Conservation (phyloP, 1,140 invertebrate species). For the Drosophila albomicans region DNA sequence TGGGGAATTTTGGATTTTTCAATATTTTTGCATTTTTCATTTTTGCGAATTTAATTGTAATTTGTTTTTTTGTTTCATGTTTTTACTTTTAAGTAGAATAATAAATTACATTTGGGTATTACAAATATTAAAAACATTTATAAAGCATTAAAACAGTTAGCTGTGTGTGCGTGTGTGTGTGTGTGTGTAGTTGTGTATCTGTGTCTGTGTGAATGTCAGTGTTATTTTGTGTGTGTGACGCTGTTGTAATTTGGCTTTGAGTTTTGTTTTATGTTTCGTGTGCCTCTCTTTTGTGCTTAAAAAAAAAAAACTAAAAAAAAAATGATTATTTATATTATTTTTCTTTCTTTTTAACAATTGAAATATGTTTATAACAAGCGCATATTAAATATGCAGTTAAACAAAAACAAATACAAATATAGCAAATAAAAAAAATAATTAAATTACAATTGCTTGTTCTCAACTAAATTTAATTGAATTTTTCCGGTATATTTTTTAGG, state of each 20-base stretch:
- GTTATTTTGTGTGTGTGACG: conserved; percentile 33
- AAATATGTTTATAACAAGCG: conserved; percentile 39
- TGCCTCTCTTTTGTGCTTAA: conserved; percentile 50
- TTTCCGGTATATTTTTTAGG: conserved; percentile 10
- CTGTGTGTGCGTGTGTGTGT: conserved; percentile 31
- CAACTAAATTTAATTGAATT: conserved; percentile 41
- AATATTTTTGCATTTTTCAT: conserved; percentile 30
- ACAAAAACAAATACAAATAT: conserved; percentile 42
- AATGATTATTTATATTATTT: conserved; percentile 24
- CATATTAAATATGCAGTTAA: conserved; percentile 47
- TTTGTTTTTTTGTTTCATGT: conserved; percentile 10
- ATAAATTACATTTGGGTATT: conserved; percentile 49
- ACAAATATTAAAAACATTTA: conserved; percentile 51
- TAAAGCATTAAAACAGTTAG: conserved; percentile 53
- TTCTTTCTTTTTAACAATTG: conserved; percentile 39
- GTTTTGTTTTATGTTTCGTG: conserved; percentile 31
- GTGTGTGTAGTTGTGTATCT: conserved; percentile 16
- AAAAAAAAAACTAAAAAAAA: conserved; percentile 31
- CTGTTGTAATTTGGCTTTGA: conserved; percentile 48
- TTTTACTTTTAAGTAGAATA: conserved; percentile 52
- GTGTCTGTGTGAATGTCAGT: conserved; percentile 15
- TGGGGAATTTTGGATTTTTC: conserved; percentile 24
- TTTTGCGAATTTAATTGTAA: conserved; percentile 24
- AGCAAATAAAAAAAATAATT: conserved; percentile 28
- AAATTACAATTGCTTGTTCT: conserved; percentile 53